Evolutionary conservation across 2,113 vertebrate genomes (phyloP).

Genomic region (Menidia beryllina): DNA sequence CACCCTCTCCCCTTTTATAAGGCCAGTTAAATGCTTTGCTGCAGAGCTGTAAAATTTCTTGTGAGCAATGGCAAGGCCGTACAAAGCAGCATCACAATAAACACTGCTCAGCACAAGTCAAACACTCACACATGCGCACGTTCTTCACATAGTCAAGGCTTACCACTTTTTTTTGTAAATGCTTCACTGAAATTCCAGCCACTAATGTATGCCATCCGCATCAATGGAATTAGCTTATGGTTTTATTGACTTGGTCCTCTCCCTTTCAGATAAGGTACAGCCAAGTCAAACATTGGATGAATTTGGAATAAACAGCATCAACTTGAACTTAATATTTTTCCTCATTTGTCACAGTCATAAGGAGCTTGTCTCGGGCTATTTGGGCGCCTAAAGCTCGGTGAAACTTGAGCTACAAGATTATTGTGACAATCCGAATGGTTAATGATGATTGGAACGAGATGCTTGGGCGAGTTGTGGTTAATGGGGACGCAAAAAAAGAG

Average conservation of each 20-base stretch:
- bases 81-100: slow-evolving; percentile 23
- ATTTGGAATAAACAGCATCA: not conserved
- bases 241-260: slow-evolving; percentile 18
- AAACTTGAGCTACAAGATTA: not conserved
- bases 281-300: slow-evolving; percentile 19
- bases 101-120: slow-evolving; percentile 2
- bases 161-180: not conserved
- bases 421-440: not conserved
- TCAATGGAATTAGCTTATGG: not conserved
- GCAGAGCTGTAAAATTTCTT: slow-evolving; percentile 48
- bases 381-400: too few relatives aligned
- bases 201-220: not conserved
- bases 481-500: too few relatives aligned
- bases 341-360: not conserved
- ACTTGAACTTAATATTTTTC: not conserved
- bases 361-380: not conserved
- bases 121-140: not conserved
- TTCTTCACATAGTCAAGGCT: not conserved
- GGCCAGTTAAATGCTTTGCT: slow-evolving; percentile 35
- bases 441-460: not conserved
- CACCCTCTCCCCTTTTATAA: slow-evolving; percentile 25
- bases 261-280: not conserved
- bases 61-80: slow-evolving; percentile 36
- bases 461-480: too few relatives aligned
- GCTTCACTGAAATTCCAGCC: not conserved